Evolutionary conservation across 2,888 invertebrate genomes (phyloP), one percentile per base, ranked within the genome.

Genomic region (Pristionchus maxplancki): DNA sequence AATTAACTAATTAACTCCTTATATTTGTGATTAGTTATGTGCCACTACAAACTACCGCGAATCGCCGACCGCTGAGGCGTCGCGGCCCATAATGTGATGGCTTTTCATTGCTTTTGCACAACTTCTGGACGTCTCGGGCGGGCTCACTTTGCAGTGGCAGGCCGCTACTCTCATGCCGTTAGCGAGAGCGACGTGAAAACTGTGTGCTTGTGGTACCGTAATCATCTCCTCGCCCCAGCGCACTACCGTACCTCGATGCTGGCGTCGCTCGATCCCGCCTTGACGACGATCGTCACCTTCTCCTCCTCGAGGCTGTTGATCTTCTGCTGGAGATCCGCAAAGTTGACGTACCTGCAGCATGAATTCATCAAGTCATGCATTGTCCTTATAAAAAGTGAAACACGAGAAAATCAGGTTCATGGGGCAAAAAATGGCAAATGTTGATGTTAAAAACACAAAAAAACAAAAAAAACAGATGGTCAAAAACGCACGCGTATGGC

Each of bases 201-300:
- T 20, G 86, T 48, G 71, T 87, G 86, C 86, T n/a, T 34, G 15
- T 37, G 9, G 58, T 64, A 64, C 64, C 64, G 34, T 31, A 64
- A 31, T 62, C 62, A n/a, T 20, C 64, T 24, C n/a, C n/a, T n/a
- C n/a, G 0, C 9, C 9, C 58, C 9, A 6, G 3, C 9, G 31
- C 37, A 9, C 13, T 44, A 83, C 48, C 86, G 34, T 28, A 87
- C 87, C 87, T 87, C 71, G 13, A 74, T 34, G 64, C 40, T 74
- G 64, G 85, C 85, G 85, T 62, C 64, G 15, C 31, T 64, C 20
- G 85, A 64, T 24, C 40, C 58, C n/a, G 93, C 91, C 84, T 91
- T 92, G 48, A 93, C 87, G 24, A 92, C 92, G 64, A 93, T 90
- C 37, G 94, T 82, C 74, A 90, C 92, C 87, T 91, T 87, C 83